These are phyloP conservation scores for Montipora foliosa DNA, from an alignment of 64 coral and sea anemone species.

Conservation along the genomic window DNA sequence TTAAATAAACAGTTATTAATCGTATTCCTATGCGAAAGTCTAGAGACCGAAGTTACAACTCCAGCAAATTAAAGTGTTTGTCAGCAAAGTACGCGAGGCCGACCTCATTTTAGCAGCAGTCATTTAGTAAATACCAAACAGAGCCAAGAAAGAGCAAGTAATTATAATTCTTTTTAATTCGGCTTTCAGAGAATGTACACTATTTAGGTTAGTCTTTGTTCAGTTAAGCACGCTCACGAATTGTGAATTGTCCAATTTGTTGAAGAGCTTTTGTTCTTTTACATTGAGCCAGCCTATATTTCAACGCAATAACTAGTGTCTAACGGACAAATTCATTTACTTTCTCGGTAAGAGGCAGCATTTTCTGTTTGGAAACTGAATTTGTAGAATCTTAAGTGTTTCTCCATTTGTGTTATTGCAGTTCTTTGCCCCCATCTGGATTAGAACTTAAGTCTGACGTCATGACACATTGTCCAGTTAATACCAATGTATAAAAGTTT, in stretches of 20 bases:
- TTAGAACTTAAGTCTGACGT: neutral
- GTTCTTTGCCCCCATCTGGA: neutral
- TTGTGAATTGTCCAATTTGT: neutral
- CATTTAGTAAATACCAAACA: neutral
- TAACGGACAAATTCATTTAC: neutral
- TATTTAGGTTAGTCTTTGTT: constrained; percentile 1
- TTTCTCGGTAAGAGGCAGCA: neutral
- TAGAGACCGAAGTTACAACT: too few species aligned
- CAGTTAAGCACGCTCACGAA: neutral
- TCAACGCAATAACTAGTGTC: neutral
- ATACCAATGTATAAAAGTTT: constrained; percentile 27
- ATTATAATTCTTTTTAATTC: constrained; percentile 29
- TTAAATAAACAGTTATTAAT: neutral
- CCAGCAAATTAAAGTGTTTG: neutral
- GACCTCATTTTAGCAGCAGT: too few species aligned
- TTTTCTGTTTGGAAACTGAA: neutral
- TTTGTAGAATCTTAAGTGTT: neutral
- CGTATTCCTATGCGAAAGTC: too few species aligned
- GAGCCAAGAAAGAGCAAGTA: neutral
- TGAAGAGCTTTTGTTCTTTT: neutral
- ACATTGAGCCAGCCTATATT: neutral
- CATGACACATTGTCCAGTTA: neutral
- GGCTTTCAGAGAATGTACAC: constrained; percentile 19
- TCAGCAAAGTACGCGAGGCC: too few species aligned
- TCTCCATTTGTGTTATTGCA: constrained; percentile 4